Conservation (phyloP, 2,888 invertebrate species). For the Athalia rosae region DNA sequence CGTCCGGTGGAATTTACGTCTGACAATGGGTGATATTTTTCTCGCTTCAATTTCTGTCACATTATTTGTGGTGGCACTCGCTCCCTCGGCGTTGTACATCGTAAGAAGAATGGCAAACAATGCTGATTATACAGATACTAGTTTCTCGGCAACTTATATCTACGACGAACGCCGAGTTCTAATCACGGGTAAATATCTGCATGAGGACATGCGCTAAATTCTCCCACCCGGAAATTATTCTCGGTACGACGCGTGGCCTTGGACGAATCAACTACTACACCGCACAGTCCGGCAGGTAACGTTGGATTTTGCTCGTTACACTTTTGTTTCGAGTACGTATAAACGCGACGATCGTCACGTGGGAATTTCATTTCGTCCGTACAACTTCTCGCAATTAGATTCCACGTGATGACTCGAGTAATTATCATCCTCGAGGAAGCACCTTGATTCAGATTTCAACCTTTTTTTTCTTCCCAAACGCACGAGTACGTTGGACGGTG, state of each 20-base stretch:
- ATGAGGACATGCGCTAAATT: not conserved
- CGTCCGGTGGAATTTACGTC: too few relatives aligned
- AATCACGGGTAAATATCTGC: not conserved
- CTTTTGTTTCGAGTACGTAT: slow-evolving; percentile 8
- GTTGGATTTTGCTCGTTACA: slow-evolving; percentile 18
- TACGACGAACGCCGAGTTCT: not conserved
- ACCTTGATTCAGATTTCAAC: slow-evolving; percentile 16
- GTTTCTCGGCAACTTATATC: not conserved
- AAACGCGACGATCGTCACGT: slow-evolving; percentile 14
- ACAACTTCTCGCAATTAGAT: slow-evolving; percentile 10
- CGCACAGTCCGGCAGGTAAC: not conserved
- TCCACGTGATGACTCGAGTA: slow-evolving; percentile 14
- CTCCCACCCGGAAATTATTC: slow-evolving; percentile 38
- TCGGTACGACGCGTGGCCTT: slow-evolving; percentile 31
- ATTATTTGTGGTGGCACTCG: not conserved
- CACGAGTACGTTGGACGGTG: not conserved
- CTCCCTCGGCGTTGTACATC: not conserved
- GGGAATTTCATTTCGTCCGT: slow-evolving; percentile 21
- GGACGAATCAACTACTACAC: slow-evolving; percentile 10
- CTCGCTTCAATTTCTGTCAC: not conserved
- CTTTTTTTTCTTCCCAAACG: not conserved
- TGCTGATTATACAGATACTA: slow-evolving; percentile 7
- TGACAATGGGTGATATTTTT: too few relatives aligned
- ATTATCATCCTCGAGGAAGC: slow-evolving; percentile 26
- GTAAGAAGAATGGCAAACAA: not conserved